A percentile compares a stretch with the other conserved stretches of the same genome.
Conservation (phyloP, 2,113 vertebrate genomes). For the Dipodomys ordii region DNA sequence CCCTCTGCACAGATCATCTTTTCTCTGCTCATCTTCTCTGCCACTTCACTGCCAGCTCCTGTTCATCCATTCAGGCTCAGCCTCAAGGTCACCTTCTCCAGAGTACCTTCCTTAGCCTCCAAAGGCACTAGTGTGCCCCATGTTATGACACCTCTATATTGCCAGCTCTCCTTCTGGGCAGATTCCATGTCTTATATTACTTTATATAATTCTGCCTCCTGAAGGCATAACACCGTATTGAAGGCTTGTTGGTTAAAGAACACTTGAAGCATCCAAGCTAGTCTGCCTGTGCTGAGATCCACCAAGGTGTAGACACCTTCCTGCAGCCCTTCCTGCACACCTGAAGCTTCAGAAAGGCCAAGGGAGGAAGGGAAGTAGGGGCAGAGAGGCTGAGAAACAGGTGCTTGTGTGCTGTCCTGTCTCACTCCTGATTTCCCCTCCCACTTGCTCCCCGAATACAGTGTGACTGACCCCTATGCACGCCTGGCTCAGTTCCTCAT, state of each 20-base stretch:
- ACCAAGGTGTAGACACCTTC: background rate
- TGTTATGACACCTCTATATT: no score
- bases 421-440: background rate
- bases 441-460: background rate
- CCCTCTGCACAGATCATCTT: background rate
- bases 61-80: background rate
- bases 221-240: background rate
- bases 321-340: background rate
- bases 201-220: background rate
- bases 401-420: background rate
- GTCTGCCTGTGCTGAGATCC: rapidly evolving
- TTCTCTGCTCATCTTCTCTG: background rate
- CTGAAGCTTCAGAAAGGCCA: background rate
- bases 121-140: background rate
- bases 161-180: background rate
- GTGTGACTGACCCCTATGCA: background rate
- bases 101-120: background rate
- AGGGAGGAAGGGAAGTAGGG: background rate
- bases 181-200: background rate
- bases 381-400: background rate
- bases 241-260: background rate
- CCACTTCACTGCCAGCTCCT: background rate
- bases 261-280: background rate
- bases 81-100: background rate
- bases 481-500: background rate